Evolutionary conservation across 1,140 invertebrate genomes (phyloP).

Genomic region (Trachymyrmex cornetzi): DNA sequence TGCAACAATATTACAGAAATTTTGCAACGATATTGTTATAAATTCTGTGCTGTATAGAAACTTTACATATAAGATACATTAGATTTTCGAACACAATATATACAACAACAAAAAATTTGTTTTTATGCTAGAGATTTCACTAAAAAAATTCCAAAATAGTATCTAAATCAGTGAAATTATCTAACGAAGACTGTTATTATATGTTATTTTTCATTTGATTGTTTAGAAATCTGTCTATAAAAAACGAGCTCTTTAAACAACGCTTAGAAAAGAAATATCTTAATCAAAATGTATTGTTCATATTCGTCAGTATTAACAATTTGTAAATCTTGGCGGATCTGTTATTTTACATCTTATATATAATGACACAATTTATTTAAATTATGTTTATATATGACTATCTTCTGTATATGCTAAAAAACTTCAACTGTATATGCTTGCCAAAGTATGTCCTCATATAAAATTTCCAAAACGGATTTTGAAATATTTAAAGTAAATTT

Average conservation of each 20-base stretch:
- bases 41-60: too few relatives aligned
- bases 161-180: slow-evolving; percentile 4
- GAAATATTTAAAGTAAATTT: slow-evolving; percentile 31
- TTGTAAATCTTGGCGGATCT: neutral
- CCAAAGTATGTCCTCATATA: neutral
- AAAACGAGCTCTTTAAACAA: neutral
- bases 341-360: neutral
- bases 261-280: neutral
- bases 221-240: neutral
- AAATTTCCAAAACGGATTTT: slow-evolving; percentile 24
- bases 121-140: neutral
- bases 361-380: neutral
- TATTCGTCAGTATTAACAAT: slow-evolving; percentile 4
- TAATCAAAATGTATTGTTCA: slow-evolving; percentile 7
- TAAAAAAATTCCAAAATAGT: slow-evolving; percentile 10
- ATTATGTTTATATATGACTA: neutral
- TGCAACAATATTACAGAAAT: too few relatives aligned
- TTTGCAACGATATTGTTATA: too few relatives aligned
- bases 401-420: neutral
- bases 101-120: slow-evolving; percentile 26
- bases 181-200: neutral
- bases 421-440: neutral
- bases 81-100: slow-evolving; percentile 36
- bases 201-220: slow-evolving; percentile 18
- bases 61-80: neutral